Conservation (phyloP, 2,113 vertebrate genomes). For the Psilopsiagon aymara region DNA sequence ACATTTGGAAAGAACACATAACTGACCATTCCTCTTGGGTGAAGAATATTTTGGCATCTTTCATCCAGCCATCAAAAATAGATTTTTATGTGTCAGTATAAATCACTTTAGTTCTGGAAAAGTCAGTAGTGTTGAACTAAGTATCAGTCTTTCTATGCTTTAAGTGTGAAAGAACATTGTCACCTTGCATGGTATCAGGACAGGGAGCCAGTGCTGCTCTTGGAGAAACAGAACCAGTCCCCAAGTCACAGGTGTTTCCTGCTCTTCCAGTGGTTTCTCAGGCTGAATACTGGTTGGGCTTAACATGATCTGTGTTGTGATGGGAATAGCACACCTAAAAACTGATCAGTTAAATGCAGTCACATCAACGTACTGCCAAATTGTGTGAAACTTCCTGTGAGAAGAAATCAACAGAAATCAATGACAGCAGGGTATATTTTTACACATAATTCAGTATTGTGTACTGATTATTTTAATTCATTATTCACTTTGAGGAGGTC, state of each 20-base stretch:
- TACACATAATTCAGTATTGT: not conserved
- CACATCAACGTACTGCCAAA: not conserved
- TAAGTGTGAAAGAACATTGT: not conserved
- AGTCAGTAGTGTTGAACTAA: not conserved
- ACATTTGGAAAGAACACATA: not conserved
- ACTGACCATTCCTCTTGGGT: not conserved
- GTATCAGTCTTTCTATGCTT: fast-evolving
- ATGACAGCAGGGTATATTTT: not conserved
- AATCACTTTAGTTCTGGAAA: not conserved
- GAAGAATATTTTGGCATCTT: conserved; percentile 5
- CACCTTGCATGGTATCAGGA: fast-evolving
- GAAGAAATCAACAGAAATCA: not conserved
- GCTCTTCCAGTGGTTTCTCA: not conserved
- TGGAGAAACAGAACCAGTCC: not conserved
- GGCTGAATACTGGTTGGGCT: not conserved
- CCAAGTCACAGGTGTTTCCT: not conserved
- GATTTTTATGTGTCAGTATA: not conserved
- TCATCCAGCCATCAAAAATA: not conserved
- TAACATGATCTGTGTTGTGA: not conserved
- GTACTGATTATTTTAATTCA: not conserved
- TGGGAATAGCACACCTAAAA: not conserved
- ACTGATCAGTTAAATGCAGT: not conserved
- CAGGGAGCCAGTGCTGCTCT: not conserved
- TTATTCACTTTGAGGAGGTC: not conserved
- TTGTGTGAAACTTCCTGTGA: not conserved